Evolutionary conservation across 2,113 vertebrate species (phyloP), one percentile per base, ranked within the genome.

Genomic region (Seriola aureovittata): DNA sequence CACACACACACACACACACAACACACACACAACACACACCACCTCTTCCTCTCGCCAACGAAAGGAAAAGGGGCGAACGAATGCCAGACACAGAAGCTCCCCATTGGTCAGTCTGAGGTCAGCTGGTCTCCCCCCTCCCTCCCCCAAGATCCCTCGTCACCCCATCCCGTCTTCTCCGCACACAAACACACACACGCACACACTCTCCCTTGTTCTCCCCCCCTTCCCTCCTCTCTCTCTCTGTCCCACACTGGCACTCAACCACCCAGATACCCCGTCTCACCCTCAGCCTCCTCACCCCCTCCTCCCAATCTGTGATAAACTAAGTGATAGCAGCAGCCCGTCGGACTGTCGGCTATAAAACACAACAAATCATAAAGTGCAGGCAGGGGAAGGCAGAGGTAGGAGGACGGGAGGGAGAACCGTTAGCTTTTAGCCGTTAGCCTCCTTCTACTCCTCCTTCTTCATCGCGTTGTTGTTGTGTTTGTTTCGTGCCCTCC

Each of bases 361-460:
- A 99, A 99, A 97, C 97, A 98, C 97, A 97, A 99, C 97, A 99
- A 99, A 98, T 98, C 97, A 98, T 97, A 99, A 98, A 96, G 92
- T 93, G 92, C 89, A 87, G 87, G 79, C 82, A 95, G 94, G 89
- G 94, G 95, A 96, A 95, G 73, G 91, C 89, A 89, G 89, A 89
- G 86, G 91, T 79, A 92, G 89, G 87, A 91, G 90, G 88, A 87
- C 90, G 82, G 91, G 88, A 91, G 85, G 91, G 85, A 96, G 95
- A 96, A 91, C 91, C 80, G 96, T 96, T 96, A 93, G 88, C 91
- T 66, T 72, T 87, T 92, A 87, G 87, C 92, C 80, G 86, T 90
- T 91, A 93, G 91, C 85, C 84, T 77, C 73, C 50, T 79, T 82
- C 88, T 91, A 66, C 91, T 91, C 84, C 90, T 90, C 79, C 89